These are phyloP conservation scores for Dufourea novaeangliae DNA, from an alignment of 1,140 invertebrate species.

Conservation along the genomic window DNA sequence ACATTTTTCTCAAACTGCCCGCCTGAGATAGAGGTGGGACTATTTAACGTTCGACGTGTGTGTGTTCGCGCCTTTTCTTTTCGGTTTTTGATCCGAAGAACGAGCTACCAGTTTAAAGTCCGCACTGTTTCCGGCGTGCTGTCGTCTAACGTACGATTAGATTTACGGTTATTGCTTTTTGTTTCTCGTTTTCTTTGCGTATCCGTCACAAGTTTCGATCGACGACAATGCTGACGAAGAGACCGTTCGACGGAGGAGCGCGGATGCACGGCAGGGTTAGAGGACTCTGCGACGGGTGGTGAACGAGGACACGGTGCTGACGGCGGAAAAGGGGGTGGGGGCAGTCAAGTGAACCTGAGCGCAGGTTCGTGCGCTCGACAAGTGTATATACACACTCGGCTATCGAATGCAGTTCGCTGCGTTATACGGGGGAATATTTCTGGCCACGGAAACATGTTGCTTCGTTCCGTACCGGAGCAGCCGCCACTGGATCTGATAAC, in stretches of 20 bases:
- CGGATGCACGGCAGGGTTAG: conserved; percentile 55
- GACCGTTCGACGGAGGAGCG: conserved; percentile 55
- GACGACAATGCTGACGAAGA: conserved; percentile 50
- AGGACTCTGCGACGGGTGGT: conserved; percentile 37
- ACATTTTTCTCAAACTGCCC: conserved; percentile 11
- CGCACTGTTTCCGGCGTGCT: not conserved
- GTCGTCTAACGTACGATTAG: not conserved
- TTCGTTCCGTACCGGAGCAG: not conserved
- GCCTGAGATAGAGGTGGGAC: not conserved
- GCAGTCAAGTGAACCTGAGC: conserved; percentile 48
- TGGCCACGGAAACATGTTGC: not conserved
- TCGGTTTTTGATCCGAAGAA: no score
- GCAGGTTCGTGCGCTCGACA: conserved; percentile 56
- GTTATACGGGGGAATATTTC: conserved; percentile 1
- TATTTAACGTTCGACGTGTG: not conserved
- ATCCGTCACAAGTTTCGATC: conserved; percentile 29
- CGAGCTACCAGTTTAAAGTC: no score
- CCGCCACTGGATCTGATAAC: no score
- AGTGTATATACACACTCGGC: conserved; percentile 30
- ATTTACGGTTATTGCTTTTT: not conserved
- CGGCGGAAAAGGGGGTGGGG: conserved; percentile 1
- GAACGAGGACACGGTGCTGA: conserved; percentile 40
- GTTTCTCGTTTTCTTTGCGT: not conserved
- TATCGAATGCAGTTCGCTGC: conserved; percentile 13
- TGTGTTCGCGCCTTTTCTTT: not conserved